Conservation (phyloP, 2,797 vertebrate genomes). For the Miichthys miiuy region DNA sequence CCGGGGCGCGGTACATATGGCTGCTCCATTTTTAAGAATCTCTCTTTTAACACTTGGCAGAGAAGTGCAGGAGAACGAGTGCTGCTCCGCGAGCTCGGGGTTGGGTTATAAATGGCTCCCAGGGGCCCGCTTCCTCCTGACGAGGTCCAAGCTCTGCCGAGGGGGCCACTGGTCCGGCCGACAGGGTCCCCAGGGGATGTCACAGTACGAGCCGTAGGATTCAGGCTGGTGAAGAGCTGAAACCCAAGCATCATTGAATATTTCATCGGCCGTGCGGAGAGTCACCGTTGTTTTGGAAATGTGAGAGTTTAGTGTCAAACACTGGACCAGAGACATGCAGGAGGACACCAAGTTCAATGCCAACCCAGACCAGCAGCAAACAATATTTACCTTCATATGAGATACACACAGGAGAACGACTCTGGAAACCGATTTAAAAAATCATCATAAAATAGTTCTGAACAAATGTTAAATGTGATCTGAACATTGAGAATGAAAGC, state of each 20-base stretch:
- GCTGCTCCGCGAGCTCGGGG: conserved; percentile 56
- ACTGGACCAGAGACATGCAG: conserved; percentile 23
- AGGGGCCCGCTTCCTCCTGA: conserved; percentile 71
- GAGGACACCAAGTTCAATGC: conserved; percentile 55
- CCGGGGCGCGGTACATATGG: conserved; percentile 49
- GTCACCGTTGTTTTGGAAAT: conserved; percentile 75
- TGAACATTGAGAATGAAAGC: background rate
- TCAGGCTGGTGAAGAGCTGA: conserved; percentile 61
- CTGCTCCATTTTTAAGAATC: conserved; percentile 75
- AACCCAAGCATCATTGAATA: conserved; percentile 79
- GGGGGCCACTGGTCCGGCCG: background rate
- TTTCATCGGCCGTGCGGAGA: conserved; percentile 67
- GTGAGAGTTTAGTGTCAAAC: conserved; percentile 73
- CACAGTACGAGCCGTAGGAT: conserved; percentile 54
- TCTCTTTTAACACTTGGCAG: conserved; percentile 84
- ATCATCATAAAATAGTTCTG: no score
- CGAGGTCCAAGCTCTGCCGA: conserved; percentile 68
- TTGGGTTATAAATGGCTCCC: conserved; percentile 79
- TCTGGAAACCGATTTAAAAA: background rate
- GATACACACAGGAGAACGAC: background rate
- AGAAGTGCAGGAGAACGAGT: conserved; percentile 74
- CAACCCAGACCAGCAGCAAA: conserved; percentile 32
- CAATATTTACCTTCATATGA: background rate
- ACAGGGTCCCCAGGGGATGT: conserved; percentile 33
- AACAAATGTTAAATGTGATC: no score